These are phyloP conservation scores for Heliconius cydno DNA, from an alignment of 2,888 invertebrate genomes.

Conservation along the genomic window DNA sequence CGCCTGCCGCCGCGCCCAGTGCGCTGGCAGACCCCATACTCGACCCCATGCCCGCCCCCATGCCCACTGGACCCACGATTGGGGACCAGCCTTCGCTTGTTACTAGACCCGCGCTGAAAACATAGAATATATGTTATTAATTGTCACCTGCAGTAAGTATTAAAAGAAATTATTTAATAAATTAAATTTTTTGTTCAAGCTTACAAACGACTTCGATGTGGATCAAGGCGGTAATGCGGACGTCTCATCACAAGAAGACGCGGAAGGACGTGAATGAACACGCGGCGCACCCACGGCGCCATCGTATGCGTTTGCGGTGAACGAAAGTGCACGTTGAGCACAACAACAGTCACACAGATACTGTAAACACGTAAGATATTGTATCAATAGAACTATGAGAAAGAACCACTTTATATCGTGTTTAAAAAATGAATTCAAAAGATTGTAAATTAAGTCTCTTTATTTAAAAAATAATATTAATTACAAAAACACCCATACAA, in stretches of 20 bases:
- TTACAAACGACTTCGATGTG: slow-evolving; percentile 83
- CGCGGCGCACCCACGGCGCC: slow-evolving; percentile 97
- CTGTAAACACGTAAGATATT: slow-evolving; percentile 68
- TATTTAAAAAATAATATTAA: neutral
- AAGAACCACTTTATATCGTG: neutral
- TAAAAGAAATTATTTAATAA: neutral
- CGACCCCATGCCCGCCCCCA: slow-evolving; percentile 40
- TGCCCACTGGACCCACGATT: slow-evolving; percentile 46
- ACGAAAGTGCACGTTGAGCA: slow-evolving; percentile 98
- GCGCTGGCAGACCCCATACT: slow-evolving; percentile 45
- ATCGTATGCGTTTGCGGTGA: slow-evolving; percentile 99
- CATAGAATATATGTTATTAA: neutral
- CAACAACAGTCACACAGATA: slow-evolving; percentile 97
- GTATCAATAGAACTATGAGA: neutral
- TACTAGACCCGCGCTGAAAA: slow-evolving; percentile 63
- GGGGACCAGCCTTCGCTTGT: slow-evolving; percentile 52
- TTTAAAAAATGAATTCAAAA: neutral
- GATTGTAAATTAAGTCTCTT: neutral
- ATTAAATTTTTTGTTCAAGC: slow-evolving; percentile 45
- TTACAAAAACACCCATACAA: neutral
- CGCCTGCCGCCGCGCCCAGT: slow-evolving; percentile 50
- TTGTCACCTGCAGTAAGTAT: neutral
- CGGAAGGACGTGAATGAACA: slow-evolving; percentile 98
- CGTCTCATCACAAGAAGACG: slow-evolving; percentile 96
- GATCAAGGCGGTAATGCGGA: slow-evolving; percentile 86